Evolutionary conservation across 2,888 invertebrate species (phyloP).

Genomic region (Encarsia formosa): DNA sequence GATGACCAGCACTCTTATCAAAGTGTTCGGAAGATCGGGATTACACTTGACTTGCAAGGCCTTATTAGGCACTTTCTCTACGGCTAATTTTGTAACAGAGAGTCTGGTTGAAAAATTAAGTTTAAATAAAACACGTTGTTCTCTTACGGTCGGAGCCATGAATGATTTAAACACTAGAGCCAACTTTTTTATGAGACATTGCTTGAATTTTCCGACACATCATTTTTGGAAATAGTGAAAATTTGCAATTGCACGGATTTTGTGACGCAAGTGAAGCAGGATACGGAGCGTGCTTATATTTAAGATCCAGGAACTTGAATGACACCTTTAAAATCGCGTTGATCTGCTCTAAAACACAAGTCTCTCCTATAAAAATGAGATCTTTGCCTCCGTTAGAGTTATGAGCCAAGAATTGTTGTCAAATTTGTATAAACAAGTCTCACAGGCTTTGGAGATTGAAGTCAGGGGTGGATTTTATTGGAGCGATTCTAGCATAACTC

Average conservation of each 20-base stretch:
- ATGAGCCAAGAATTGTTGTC: constrained; percentile 2
- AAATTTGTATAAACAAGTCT: neutral
- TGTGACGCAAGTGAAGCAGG: constrained; percentile 22
- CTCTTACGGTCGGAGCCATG: no score
- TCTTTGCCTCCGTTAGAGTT: constrained; percentile 15
- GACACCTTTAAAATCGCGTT: neutral
- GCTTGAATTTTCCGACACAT: no score
- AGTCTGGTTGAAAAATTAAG: no score
- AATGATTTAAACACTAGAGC: no score
- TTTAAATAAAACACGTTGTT: no score
- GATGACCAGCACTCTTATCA: no score
- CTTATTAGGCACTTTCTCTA: no score
- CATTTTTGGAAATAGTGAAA: no score
- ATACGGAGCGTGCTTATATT: constrained; percentile 20
- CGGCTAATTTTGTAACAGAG: no score
- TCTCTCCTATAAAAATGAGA: constrained; percentile 7
- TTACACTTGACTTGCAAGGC: no score
- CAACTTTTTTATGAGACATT: no score
- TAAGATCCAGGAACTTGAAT: neutral
- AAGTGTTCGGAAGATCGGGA: no score
- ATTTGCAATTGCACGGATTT: constrained; percentile 28
- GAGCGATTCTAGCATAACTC: constrained; percentile 18
- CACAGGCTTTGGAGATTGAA: neutral
- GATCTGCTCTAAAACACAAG: constrained; percentile 15
- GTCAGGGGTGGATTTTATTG: constrained; percentile 1